phyloP scores from a whole-genome alignment of 2,888 invertebrate genomes.

The Pollenia angustigena region DNA sequence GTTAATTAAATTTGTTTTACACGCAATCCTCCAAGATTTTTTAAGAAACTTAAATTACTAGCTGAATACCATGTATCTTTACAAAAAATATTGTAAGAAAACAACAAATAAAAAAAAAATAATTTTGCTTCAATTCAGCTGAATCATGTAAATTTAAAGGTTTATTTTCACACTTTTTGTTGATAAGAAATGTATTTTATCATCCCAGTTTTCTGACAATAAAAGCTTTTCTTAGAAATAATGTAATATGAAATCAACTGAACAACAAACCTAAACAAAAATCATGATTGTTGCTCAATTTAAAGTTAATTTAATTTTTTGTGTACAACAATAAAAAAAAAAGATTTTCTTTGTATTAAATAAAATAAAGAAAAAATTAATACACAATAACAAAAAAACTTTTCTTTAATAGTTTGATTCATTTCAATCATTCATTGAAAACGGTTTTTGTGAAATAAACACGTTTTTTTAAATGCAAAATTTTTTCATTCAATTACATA shows the following conservation, averaged over 20 bases:
- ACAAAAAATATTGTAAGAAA: no score
- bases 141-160: no score
- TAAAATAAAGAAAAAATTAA: neutral
- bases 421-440: slow-evolving; percentile 31
- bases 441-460: slow-evolving; percentile 37
- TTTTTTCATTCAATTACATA: neutral
- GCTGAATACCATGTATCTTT: no score
- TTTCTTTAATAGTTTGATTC: neutral
- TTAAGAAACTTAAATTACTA: no score
- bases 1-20: no score
- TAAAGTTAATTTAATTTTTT: neutral
- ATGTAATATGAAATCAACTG: slow-evolving; percentile 1
- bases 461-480: neutral
- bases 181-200: neutral
- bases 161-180: neutral
- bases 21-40: no score
- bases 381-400: neutral
- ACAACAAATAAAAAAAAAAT: no score
- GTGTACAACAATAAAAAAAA: neutral
- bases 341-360: neutral
- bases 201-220: neutral
- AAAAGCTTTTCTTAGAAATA: slow-evolving; percentile 13
- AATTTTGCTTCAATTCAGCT: no score
- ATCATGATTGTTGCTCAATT: slow-evolving; percentile 12
- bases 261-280: neutral